These are phyloP conservation scores for Hucho hucho DNA, from an alignment of 2,113 vertebrate species.

Conservation along the genomic window DNA sequence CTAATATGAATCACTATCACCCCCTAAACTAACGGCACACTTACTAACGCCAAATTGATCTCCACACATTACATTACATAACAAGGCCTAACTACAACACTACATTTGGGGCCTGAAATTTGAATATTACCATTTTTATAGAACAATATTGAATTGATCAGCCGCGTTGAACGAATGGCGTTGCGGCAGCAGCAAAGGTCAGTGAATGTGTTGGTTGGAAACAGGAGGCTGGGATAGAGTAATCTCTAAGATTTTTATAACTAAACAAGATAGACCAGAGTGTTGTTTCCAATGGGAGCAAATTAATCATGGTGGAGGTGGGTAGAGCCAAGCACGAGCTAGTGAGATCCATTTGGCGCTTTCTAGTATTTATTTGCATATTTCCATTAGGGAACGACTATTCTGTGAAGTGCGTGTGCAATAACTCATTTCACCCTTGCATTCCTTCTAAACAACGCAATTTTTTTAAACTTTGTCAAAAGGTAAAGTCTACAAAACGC, in stretches of 20 bases:
- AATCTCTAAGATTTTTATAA: not conserved
- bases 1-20: slow-evolving; percentile 57
- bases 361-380: no score
- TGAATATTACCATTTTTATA: slow-evolving; percentile 47
- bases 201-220: slow-evolving; percentile 44
- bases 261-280: not conserved
- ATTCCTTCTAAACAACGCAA: no score
- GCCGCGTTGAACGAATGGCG: slow-evolving; percentile 25
- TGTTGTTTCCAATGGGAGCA: no score
- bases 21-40: slow-evolving; percentile 15
- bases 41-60: slow-evolving; percentile 49
- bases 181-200: slow-evolving; percentile 53
- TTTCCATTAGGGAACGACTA: no score
- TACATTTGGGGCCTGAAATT: slow-evolving; percentile 45
- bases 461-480: no score
- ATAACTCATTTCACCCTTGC: no score
- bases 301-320: no score
- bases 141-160: slow-evolving; percentile 63
- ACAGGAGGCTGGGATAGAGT: slow-evolving; percentile 29
- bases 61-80: slow-evolving; percentile 33
- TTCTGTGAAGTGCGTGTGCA: no score
- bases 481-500: no score
- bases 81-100: slow-evolving; percentile 26
- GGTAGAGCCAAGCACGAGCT: no score
- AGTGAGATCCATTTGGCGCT: no score